Base-by-base conservation (phyloP, 2,113 vertebrate species). In the Narcine bancroftii region DNA sequence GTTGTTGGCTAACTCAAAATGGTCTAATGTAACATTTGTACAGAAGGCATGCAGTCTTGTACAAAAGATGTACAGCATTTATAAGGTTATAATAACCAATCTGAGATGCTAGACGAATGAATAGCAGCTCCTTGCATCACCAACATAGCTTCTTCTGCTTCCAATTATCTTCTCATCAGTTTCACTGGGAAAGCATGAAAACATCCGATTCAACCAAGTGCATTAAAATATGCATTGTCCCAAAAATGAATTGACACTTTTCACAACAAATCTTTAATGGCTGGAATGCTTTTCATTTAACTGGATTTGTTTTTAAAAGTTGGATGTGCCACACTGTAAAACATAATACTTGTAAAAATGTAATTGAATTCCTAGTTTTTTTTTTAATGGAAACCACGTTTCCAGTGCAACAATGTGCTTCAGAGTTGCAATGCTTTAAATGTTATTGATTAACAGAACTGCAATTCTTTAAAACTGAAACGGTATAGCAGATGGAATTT, bases 1-100 rank as follows among this genome's bases (percentile, higher is more conserved):
- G 89, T 69, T 69, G 42, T 65, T 91, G 42, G 65, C 45, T 69
- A 33, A 47, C 21, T 91, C 66, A 56, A 87, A 87, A 87, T 69
- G 56, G 39, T 91, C 53, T 47, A 69, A 65, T 69, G 42, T 91
- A 91, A 91, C 89, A 69, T 69, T 89, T 91, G 89, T 91, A 91
- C 65, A 91, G 65, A 91, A 91, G 65, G 65, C 89, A 91, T 91
- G 89, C 65, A 69, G 36, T 65, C 65, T 69, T 69, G 89, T 69
- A 91, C 89, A 91, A 65, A 42, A 69, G 89, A 69, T 91, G 42
- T 91, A 91, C 24, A 91, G 42, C 63, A 50, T 91, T 91, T 39
- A 69, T 47, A 91, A 45, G 60, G 89, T 91, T 91, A 47, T 45
- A 91, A 65, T 69, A 69, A 69, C 63, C 60, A 45, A 50, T 91